Evolutionary conservation across 2,113 vertebrate species (phyloP).

Genomic region (Thinocorus orbignyianus): DNA sequence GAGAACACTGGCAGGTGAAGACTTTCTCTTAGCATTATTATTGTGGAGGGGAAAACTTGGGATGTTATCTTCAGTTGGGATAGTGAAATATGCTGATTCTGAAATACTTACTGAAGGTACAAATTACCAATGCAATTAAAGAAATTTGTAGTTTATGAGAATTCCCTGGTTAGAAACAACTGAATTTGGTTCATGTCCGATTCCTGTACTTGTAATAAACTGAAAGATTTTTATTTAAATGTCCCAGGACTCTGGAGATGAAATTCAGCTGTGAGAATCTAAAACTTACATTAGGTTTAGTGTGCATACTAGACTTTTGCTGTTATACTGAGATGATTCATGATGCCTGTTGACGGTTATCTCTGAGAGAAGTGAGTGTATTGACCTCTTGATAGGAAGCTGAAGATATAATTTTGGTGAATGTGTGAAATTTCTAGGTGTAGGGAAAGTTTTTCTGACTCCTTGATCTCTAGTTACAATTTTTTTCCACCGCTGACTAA

Average conservation of each 20-base stretch:
- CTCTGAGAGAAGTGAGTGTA: neutral
- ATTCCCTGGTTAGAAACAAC: neutral
- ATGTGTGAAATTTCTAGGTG: neutral
- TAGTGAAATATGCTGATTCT: neutral
- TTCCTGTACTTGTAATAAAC: neutral
- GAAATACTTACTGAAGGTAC: neutral
- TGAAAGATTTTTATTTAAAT: neutral
- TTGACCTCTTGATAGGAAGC: neutral
- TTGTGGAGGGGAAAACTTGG: neutral
- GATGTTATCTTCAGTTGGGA: neutral
- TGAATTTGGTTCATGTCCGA: neutral
- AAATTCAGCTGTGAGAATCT: neutral
- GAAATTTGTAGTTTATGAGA: neutral
- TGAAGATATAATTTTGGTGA: neutral
- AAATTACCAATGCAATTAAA: conserved; percentile 69
- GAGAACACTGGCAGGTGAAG: neutral
- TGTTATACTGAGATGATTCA: neutral
- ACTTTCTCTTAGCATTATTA: neutral
- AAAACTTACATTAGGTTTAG: neutral
- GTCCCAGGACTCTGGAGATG: neutral
- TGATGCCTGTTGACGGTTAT: neutral
- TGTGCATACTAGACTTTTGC: neutral
- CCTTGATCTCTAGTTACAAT: neutral
- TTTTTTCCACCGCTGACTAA: neutral
- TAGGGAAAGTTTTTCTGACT: neutral